These are phyloP conservation scores for Rhynchotus rufescens DNA, from an alignment of 2,797 vertebrate species.

Conservation along the genomic window DNA sequence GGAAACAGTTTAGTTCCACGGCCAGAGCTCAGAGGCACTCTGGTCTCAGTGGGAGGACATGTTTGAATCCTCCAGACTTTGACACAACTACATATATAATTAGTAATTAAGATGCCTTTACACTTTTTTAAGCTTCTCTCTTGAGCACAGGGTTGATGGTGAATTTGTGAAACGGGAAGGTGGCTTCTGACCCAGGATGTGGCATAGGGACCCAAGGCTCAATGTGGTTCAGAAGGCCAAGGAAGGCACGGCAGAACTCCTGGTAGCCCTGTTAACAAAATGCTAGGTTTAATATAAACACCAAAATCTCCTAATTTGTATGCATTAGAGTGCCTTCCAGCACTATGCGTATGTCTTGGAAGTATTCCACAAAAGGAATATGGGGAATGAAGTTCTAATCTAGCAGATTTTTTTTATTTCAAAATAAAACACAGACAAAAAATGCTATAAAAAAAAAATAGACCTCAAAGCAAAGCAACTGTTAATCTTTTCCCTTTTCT, in stretches of 20 bases:
- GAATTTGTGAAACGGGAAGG: background rate
- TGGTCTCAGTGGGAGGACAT: background rate
- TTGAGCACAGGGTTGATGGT: background rate
- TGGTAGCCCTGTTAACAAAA: background rate
- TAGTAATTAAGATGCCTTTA: background rate
- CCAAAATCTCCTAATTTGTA: background rate
- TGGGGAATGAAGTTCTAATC: background rate
- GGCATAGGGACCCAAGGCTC: accelerated
- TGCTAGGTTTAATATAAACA: background rate
- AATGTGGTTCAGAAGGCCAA: background rate
- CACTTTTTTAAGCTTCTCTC: background rate
- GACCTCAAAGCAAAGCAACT: background rate
- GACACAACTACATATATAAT: background rate
- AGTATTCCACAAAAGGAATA: background rate
- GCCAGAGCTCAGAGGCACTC: background rate
- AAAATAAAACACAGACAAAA: background rate
- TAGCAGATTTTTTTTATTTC: background rate
- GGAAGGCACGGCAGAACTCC: background rate
- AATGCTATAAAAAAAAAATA: background rate
- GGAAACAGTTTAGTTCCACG: background rate
- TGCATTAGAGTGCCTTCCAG: background rate
- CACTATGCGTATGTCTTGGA: accelerated
- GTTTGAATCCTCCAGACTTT: background rate
- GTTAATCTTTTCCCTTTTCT: background rate
- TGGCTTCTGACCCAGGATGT: background rate